phyloP scores from a whole-genome alignment of 2,797 vertebrate genomes.

The Helostoma temminkii region DNA sequence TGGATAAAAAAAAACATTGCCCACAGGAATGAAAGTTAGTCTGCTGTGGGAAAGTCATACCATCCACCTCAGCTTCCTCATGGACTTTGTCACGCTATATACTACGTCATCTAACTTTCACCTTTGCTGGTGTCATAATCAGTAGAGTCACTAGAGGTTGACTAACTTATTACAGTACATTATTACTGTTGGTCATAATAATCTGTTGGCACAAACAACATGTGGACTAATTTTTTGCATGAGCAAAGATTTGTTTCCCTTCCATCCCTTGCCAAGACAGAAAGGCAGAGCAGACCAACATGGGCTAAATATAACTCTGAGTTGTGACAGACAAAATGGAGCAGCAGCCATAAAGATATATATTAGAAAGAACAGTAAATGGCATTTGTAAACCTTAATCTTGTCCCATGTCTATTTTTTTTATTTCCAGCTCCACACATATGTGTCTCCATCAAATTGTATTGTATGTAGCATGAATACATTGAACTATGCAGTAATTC shows the following conservation, averaged over 20 bases:
- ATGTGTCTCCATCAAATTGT: conserved; percentile 2
- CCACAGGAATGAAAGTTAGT: no score
- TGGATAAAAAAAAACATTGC: no score
- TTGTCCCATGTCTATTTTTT: conserved; percentile 3
- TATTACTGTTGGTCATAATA: not conserved
- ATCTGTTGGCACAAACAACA: not conserved
- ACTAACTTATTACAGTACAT: not conserved
- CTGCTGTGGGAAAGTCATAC: not conserved
- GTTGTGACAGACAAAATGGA: conserved; percentile 48
- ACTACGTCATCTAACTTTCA: not conserved
- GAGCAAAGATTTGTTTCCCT: conserved; percentile 7
- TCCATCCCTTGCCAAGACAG: conserved; percentile 22
- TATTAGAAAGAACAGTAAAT: conserved; percentile 43
- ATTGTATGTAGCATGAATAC: not conserved
- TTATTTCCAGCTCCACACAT: conserved; percentile 17
- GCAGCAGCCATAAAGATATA: conserved; percentile 24
- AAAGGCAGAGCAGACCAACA: conserved; percentile 33
- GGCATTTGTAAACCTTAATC: conserved; percentile 17
- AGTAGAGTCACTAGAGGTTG: not conserved
- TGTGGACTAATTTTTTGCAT: not conserved
- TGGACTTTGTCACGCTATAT: not conserved
- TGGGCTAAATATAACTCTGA: conserved; percentile 66
- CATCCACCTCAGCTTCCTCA: not conserved
- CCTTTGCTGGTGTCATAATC: not conserved
- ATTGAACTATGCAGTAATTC: conserved; percentile 20